These are phyloP conservation scores for Actinemys pallida DNA, from an alignment of 2,113 vertebrate genomes.

Conservation along the genomic window DNA sequence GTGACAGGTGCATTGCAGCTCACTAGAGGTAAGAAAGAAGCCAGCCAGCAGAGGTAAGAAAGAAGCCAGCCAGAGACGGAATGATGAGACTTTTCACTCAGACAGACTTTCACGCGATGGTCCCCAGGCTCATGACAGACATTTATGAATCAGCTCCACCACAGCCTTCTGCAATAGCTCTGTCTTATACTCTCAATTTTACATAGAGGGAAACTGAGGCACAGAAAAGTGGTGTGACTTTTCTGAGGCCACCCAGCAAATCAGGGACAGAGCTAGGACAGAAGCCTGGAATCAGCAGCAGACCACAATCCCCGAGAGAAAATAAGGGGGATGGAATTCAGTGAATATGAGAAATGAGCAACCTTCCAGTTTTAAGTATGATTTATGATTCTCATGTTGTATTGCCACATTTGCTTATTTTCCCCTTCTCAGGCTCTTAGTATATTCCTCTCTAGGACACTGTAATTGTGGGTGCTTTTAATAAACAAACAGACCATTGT, in stretches of 20 bases:
- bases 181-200: background rate
- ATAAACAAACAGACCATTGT: background rate
- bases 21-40: background rate
- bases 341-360: background rate
- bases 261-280: background rate
- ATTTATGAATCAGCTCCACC: background rate
- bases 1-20: background rate
- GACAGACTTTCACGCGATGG: background rate
- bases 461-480: background rate
- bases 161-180: background rate
- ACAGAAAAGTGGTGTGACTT: fast-evolving
- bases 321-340: background rate
- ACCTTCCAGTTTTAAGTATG: background rate
- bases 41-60: too few species aligned
- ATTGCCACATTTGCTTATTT: background rate
- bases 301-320: background rate
- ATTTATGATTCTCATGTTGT: background rate
- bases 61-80: background rate
- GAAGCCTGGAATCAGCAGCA: background rate
- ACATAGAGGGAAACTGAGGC: background rate
- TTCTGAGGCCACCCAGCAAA: background rate
- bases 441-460: background rate
- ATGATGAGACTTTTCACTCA: background rate
- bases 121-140: background rate
- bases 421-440: background rate